Evolutionary conservation across 2,113 vertebrate genomes (phyloP), one percentile per base, ranked within the genome.

Genomic region (Psephotus haematonotus): DNA sequence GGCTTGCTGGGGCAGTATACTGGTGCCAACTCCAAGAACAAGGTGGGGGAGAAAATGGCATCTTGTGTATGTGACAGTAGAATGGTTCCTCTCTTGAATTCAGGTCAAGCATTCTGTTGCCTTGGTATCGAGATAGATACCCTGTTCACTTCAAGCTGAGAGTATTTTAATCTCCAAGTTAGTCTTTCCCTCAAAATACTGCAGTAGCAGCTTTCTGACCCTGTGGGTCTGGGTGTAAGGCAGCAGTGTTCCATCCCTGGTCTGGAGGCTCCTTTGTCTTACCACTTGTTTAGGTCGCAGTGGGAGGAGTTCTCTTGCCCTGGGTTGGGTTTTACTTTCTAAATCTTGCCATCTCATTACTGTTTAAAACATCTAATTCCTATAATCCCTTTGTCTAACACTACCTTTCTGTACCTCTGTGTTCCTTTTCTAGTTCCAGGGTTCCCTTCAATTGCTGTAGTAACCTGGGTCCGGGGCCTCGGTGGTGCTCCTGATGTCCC

Each of bases 401-500:
- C 24, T 27, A 14, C 18, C 28, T 31, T 11, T 76, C 28, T 55
- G 29, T 57, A 9, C 28, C 13, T 44, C 37, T n/a, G 1, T 47
- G 68, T 69, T 55, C 22, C 44, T 43, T 64, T 90, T 93, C 76
- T 86, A 99, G 98, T 98, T 98, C 98, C 97, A 98, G 99, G 98
- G 98, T 98, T 97, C 98, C 99, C 96, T 95, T 98, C 97, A 97
- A 93, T 98, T 98, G 99, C 98, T 99, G 98, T 99, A 99, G 99
- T 99, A 99, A 99, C 99, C 99, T 97, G 98, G 99, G 99, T 99
- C 99, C 99, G 72, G 99, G 99, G 99, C 99, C 99, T 99, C 99
- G 97, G 99, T 99, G 99, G 99, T 99, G 99, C 98, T 99, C 99
- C 99, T 99, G 99, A 99, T 99, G 99, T 98, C 99, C 99, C 99